Evolutionary conservation across 2,888 invertebrate genomes (phyloP).

Genomic region (Drosophila pseudotakahashii): DNA sequence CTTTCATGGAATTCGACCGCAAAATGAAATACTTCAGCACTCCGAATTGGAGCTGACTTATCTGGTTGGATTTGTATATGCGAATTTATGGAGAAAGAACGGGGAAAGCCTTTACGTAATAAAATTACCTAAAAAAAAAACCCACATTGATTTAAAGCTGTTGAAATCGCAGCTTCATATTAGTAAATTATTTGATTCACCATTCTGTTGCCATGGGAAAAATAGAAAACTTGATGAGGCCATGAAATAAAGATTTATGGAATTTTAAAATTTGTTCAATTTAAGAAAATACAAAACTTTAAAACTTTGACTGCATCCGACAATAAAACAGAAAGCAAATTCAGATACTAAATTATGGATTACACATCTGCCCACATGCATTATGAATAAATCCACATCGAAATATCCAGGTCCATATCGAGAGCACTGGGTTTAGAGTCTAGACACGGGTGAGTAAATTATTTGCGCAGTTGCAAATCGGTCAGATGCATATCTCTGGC

Average conservation of each 20-base stretch:
- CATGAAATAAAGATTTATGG: not conserved
- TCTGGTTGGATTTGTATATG: slow-evolving; percentile 1
- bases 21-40: slow-evolving; percentile 6
- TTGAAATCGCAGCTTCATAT: not conserved
- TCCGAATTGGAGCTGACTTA: slow-evolving; percentile 4
- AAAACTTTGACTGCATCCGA: not conserved
- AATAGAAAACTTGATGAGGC: not conserved
- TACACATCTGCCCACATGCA: slow-evolving; percentile 26
- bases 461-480: slow-evolving; percentile 67
- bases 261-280: too few relatives aligned
- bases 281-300: too few relatives aligned
- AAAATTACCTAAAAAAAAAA: not conserved
- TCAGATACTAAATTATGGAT: slow-evolving; percentile 4
- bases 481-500: slow-evolving; percentile 3
- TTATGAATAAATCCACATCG: slow-evolving; percentile 20
- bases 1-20: slow-evolving; percentile 17
- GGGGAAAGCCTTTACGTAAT: not conserved
- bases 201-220: not conserved
- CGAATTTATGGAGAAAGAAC: not conserved
- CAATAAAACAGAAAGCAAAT: slow-evolving; percentile 1
- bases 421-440: slow-evolving; percentile 12
- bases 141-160: not conserved
- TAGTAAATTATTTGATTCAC: not conserved
- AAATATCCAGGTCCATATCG: slow-evolving; percentile 33
- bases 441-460: slow-evolving; percentile 47